Percentiles rank a stretch among this genome's conserved stretches.
Conservation (phyloP, 2,888 invertebrate species). For the Hypsopygia costalis region DNA sequence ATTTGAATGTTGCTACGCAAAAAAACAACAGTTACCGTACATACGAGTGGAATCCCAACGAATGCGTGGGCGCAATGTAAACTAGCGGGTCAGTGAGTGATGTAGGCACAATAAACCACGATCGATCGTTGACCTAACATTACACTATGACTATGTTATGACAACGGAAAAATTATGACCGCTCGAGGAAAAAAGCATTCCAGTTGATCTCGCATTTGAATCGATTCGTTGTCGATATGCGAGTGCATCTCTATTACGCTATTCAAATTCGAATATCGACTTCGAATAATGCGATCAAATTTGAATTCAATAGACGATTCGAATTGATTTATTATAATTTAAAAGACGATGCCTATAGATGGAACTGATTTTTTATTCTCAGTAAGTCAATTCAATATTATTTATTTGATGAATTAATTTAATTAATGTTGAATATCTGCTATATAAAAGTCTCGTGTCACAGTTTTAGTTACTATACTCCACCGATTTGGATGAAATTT, state of each 20-base stretch:
- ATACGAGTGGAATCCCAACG: constrained; percentile 12
- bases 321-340: neutral
- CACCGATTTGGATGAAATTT: no score
- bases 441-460: no score
- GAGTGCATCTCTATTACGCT: neutral
- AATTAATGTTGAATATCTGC: no score
- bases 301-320: neutral
- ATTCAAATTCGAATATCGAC: neutral
- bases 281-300: neutral
- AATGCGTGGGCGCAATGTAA: constrained; percentile 47
- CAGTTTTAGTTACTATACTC: no score
- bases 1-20: constrained; percentile 24
- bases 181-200: neutral
- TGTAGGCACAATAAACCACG: constrained; percentile 32
- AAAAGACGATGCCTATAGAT: neutral
- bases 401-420: no score
- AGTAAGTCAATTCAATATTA: no score
- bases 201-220: neutral
- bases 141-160: neutral
- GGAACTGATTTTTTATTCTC: no score
- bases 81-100: constrained; percentile 43
- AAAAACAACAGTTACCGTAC: constrained; percentile 38
- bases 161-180: constrained; percentile 2
- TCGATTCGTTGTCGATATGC: neutral
- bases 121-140: constrained; percentile 28